Percentiles rank a stretch among this genome's conserved stretches.
These are phyloP conservation scores for Sarcophaga peregrina DNA, from an alignment of 1,140 invertebrate species.

Conservation along the genomic window DNA sequence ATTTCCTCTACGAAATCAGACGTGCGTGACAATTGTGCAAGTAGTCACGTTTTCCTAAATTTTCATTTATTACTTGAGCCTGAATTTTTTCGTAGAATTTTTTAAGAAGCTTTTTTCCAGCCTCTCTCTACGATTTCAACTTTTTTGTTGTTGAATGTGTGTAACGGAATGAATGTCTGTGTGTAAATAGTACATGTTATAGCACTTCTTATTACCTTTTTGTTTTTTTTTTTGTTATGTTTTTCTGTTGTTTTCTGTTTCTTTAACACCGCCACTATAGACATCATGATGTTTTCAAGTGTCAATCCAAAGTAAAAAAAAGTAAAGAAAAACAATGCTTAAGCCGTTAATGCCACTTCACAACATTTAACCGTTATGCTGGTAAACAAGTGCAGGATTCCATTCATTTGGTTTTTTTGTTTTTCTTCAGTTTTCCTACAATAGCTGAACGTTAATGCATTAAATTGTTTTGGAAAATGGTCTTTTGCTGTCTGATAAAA, in stretches of 20 bases:
- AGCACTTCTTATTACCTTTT: constrained; percentile 14
- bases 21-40: constrained; percentile 11
- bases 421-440: neutral
- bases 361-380: neutral
- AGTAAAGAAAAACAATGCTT: neutral
- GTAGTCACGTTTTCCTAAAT: constrained; percentile 15
- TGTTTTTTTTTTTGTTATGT: no score
- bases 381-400: neutral
- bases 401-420: neutral
- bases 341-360: constrained; percentile 5
- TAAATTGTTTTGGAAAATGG: constrained; percentile 28
- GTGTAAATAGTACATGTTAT: constrained; percentile 32
- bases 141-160: constrained; percentile 24
- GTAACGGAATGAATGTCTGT: neutral
- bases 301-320: neutral
- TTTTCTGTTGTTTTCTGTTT: neutral
- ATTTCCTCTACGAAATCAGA: neutral
- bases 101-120: neutral
- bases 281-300: neutral
- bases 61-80: constrained; percentile 13
- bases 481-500: constrained; percentile 32
- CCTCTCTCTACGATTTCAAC: neutral
- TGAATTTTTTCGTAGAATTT: neutral
- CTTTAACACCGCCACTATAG: neutral
- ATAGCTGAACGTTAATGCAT: constrained; percentile 3